Evolutionary conservation across 2,888 invertebrate genomes (phyloP).

Genomic region (Dorcus hopei): DNA sequence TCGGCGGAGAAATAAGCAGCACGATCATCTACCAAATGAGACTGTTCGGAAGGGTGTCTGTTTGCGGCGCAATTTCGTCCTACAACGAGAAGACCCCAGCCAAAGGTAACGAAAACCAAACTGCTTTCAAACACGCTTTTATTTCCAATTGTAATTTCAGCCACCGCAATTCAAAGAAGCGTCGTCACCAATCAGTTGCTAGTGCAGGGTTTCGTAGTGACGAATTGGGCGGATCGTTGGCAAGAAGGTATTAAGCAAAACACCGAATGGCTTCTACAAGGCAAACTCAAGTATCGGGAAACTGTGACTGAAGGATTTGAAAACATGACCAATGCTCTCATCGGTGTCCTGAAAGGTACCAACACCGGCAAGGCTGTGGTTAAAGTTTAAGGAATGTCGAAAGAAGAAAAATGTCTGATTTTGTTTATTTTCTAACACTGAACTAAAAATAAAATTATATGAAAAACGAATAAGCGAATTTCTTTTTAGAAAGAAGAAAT

Average conservation of each 20-base stretch:
- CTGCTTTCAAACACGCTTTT: background rate
- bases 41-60: slow-evolving; percentile 57
- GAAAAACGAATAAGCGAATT: too few relatives aligned
- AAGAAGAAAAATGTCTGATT: too few relatives aligned
- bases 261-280: slow-evolving; percentile 63
- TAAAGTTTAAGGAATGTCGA: slow-evolving; percentile 43
- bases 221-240: slow-evolving; percentile 60
- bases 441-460: too few relatives aligned
- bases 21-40: slow-evolving; percentile 62
- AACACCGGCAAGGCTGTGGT: slow-evolving; percentile 72
- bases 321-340: slow-evolving; percentile 68
- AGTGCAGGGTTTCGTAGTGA: slow-evolving; percentile 62
- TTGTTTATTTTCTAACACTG: too few relatives aligned
- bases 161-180: slow-evolving; percentile 54
- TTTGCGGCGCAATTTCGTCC: slow-evolving; percentile 64
- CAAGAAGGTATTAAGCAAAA: slow-evolving; percentile 63
- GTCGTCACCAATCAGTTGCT: slow-evolving; percentile 58
- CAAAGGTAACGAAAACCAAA: background rate
- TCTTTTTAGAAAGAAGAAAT: too few relatives aligned
- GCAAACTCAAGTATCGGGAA: slow-evolving; percentile 68
- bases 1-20: slow-evolving; percentile 64
- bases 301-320: slow-evolving; percentile 70
- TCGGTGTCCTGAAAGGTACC: slow-evolving; percentile 61
- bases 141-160: slow-evolving; percentile 23
- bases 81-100: slow-evolving; percentile 52